phyloP scores from a whole-genome alignment of 2,797 vertebrate genomes.

The Simalia tracyae region DNA sequence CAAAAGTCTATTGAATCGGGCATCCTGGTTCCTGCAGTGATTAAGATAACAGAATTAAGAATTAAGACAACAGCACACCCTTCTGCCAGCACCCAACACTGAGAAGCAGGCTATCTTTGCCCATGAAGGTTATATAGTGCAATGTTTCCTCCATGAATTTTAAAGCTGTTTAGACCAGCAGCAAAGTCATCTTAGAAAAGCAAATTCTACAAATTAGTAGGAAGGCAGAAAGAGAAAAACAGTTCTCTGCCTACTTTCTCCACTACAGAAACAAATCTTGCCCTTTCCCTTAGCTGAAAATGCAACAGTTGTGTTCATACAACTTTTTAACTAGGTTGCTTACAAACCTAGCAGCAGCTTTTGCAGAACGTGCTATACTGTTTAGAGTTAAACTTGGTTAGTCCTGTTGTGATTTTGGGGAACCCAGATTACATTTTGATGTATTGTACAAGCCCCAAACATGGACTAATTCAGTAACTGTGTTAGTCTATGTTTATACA shows the following conservation, averaged over 20 bases:
- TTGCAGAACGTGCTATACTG: not conserved
- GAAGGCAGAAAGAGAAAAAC: not conserved
- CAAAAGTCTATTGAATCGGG: not conserved
- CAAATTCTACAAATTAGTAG: not conserved
- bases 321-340: not conserved
- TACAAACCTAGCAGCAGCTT: not conserved
- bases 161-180: not conserved
- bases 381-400: not conserved
- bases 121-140: not conserved
- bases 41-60: not conserved
- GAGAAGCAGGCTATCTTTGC: not conserved
- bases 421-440: not conserved
- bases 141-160: not conserved
- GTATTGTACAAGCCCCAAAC: not conserved
- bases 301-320: not conserved
- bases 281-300: not conserved
- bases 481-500: not conserved
- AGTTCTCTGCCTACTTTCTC: not conserved
- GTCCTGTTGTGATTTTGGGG: not conserved
- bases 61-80: not conserved
- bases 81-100: not conserved
- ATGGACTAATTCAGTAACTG: not conserved
- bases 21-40: not conserved
- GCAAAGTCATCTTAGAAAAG: not conserved
- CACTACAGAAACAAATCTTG: not conserved